Evolutionary conservation across 2,888 invertebrate genomes (phyloP).

Genomic region (Cyclophora punctaria): DNA sequence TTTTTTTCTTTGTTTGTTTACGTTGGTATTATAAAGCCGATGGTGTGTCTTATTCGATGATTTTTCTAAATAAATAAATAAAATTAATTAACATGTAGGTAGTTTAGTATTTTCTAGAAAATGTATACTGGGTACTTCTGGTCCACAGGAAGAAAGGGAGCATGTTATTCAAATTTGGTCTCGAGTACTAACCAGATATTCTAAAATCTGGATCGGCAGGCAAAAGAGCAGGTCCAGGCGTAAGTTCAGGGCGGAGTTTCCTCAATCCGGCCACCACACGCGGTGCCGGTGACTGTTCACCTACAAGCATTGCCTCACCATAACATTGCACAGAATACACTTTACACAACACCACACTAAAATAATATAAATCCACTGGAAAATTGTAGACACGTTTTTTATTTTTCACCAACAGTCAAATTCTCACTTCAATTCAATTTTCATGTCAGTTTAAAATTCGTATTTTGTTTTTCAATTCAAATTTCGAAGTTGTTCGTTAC

Average conservation of each 20-base stretch:
- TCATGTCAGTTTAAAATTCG: conserved; percentile 45
- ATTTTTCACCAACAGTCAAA: conserved; percentile 1
- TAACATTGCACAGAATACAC: conserved; percentile 52
- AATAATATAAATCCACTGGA: conserved; percentile 28
- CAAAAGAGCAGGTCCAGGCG: conserved; percentile 59
- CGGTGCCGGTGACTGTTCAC: conserved; percentile 69
- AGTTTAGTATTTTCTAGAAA: too few species aligned
- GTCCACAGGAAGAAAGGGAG: neutral
- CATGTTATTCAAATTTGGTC: neutral
- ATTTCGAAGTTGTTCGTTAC: conserved; percentile 63
- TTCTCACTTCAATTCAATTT: conserved; percentile 6
- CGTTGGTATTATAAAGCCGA: too few species aligned
- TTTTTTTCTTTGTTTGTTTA: too few species aligned
- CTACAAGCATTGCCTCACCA: conserved; percentile 66
- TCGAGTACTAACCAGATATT: conserved; percentile 56
- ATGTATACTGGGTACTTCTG: neutral
- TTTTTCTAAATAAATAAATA: too few species aligned
- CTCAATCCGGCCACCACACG: conserved; percentile 71
- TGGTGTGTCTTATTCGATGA: too few species aligned
- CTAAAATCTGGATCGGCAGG: conserved; percentile 62
- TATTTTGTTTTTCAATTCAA: conserved; percentile 30
- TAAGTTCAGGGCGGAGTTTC: conserved; percentile 65
- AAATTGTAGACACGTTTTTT: conserved; percentile 3
- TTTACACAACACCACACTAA: conserved; percentile 42
- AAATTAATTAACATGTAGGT: too few species aligned